Evolutionary conservation across 2,113 vertebrate genomes (phyloP).

Genomic region (Garra rufa): DNA sequence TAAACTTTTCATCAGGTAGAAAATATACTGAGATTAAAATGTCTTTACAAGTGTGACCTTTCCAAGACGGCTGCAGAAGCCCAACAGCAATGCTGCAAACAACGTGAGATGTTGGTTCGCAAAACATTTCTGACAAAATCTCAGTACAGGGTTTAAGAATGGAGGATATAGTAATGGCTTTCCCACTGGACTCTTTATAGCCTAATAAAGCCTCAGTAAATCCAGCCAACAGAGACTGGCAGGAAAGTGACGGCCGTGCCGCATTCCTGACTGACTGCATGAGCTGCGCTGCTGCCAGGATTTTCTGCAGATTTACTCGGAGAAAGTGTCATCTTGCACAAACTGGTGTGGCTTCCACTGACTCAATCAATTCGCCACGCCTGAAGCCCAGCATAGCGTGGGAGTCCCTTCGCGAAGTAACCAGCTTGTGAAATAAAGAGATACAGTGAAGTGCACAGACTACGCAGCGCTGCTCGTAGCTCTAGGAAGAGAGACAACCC

Average conservation of each 20-base stretch:
- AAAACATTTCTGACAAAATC: slow-evolving; percentile 1
- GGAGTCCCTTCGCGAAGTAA: slow-evolving; percentile 60
- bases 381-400: slow-evolving; percentile 66
- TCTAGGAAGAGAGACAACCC: background rate
- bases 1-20: background rate
- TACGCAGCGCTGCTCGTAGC: background rate
- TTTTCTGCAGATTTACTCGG: slow-evolving; percentile 81
- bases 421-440: slow-evolving; percentile 72
- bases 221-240: slow-evolving; percentile 69
- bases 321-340: slow-evolving; percentile 84
- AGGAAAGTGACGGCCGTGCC: slow-evolving; percentile 57
- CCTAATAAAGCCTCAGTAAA: slow-evolving; percentile 72
- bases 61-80: background rate
- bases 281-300: slow-evolving; percentile 71
- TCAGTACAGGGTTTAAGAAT: slow-evolving; percentile 41
- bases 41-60: background rate
- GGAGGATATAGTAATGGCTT: slow-evolving; percentile 64
- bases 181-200: slow-evolving; percentile 70
- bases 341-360: slow-evolving; percentile 83
- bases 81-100: slow-evolving; percentile 30
- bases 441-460: background rate
- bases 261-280: slow-evolving; percentile 70
- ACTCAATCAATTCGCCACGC: slow-evolving; percentile 85
- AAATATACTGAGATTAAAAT: background rate
- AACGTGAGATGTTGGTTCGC: slow-evolving; percentile 11